Evolutionary conservation across 2,113 vertebrate species (phyloP).

Genomic region (Rhynchomys soricoides): DNA sequence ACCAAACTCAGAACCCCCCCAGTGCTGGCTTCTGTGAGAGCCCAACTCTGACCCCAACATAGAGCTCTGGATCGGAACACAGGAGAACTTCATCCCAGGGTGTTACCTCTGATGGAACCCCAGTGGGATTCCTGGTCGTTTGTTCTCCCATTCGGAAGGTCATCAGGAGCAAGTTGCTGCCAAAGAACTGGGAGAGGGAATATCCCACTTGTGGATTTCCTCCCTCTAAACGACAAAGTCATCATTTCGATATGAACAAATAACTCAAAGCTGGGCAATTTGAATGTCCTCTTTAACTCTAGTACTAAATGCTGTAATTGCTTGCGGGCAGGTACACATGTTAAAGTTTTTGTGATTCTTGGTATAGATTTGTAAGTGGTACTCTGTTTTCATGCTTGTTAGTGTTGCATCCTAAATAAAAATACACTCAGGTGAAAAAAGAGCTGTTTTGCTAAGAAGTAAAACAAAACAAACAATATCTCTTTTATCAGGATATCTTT

Average conservation of each 20-base stretch:
- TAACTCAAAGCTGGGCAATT: constrained; percentile 71
- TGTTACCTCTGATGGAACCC: constrained; percentile 93
- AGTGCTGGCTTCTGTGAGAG: constrained; percentile 96
- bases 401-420: constrained; percentile 67
- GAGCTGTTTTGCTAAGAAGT: not conserved
- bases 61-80: constrained; percentile 94
- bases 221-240: constrained; percentile 87
- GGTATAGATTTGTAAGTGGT: not conserved
- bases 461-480: constrained; percentile 64
- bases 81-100: constrained; percentile 94
- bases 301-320: not conserved
- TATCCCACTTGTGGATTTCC: constrained; percentile 93
- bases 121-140: constrained; percentile 87
- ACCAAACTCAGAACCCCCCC: constrained; percentile 93
- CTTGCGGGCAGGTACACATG: too few species aligned
- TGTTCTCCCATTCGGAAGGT: not conserved
- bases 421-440: not conserved
- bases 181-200: constrained; percentile 86
- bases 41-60: constrained; percentile 95
- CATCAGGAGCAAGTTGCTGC: constrained; percentile 83
- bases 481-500: constrained; percentile 95
- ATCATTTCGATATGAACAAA: constrained; percentile 20
- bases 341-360: not conserved
- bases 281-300: not conserved
- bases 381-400: constrained; percentile 69